Conservation (phyloP, 2,113 vertebrate species). For the Stomatorhinus ivindoensis region DNA sequence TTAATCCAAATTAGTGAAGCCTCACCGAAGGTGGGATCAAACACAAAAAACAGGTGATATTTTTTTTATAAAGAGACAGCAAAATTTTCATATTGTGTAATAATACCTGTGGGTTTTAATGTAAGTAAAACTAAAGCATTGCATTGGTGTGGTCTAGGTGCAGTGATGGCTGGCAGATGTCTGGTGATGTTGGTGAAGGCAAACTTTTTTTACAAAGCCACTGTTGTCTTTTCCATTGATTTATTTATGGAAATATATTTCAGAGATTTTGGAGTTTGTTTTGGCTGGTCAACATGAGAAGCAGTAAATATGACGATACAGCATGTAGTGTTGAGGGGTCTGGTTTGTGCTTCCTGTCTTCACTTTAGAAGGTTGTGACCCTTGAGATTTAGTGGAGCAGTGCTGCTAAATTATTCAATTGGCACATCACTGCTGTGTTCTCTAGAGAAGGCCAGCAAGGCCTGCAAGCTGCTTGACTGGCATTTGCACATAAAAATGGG, state of each 20-base stretch:
- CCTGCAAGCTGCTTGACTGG: slow-evolving; percentile 10
- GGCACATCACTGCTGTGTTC: not conserved
- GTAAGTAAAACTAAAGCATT: too few species aligned
- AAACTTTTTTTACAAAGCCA: too few species aligned
- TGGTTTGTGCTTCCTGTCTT: not conserved
- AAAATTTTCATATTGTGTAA: not conserved
- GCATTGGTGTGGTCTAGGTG: too few species aligned
- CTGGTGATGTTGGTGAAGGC: not conserved
- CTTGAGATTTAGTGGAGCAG: not conserved
- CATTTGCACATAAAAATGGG: slow-evolving; percentile 12
- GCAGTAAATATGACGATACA: not conserved
- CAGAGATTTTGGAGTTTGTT: not conserved
- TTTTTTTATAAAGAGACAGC: not conserved
- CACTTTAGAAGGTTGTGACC: slow-evolving; percentile 14
- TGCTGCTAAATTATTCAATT: slow-evolving; percentile 13
- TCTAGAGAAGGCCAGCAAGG: not conserved
- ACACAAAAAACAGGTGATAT: not conserved
- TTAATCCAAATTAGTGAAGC: not conserved
- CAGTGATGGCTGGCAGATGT: not conserved
- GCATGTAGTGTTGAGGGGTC: not conserved
- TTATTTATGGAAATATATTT: not conserved
- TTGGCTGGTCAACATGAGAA: not conserved
- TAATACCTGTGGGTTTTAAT: not conserved
- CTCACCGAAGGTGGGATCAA: not conserved
- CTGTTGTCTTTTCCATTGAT: not conserved